phyloP scores from a whole-genome alignment of 2,797 vertebrate genomes.

The Cichlasoma orientale region DNA sequence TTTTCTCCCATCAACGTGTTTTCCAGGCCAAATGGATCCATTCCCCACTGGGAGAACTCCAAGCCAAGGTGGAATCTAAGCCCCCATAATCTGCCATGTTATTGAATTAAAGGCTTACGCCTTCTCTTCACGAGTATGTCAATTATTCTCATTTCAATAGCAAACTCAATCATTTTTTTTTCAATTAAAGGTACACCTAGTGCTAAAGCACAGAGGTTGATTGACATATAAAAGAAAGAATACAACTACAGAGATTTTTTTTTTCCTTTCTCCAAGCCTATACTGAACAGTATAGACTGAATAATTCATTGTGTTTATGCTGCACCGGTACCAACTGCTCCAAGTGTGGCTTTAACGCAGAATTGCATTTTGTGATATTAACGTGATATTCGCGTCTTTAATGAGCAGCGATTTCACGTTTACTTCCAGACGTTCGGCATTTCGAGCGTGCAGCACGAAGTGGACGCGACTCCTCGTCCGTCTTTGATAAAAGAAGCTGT shows the following conservation, averaged over 20 bases:
- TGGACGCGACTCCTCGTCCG: neutral
- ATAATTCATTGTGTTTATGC: conserved; percentile 15
- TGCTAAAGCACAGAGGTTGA: conserved; percentile 38
- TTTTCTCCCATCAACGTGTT: conserved; percentile 47
- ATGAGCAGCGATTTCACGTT: conserved; percentile 9
- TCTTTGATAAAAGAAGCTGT: conserved; percentile 13
- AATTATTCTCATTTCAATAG: conserved; percentile 74
- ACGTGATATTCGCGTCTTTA: neutral
- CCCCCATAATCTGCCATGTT: conserved; percentile 78
- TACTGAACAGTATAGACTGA: neutral
- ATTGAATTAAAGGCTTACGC: conserved; percentile 81
- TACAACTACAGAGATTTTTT: conserved; percentile 4
- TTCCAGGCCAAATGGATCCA: conserved; percentile 72
- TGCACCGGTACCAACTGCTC: neutral
- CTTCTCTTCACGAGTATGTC: conserved; percentile 64
- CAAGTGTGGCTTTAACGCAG: neutral
- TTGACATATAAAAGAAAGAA: conserved; percentile 19
- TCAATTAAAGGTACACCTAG: conserved; percentile 69
- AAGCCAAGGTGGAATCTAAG: conserved; percentile 75
- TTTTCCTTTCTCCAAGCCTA: neutral
- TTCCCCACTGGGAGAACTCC: conserved; percentile 65
- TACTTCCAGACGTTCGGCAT: conserved; percentile 10
- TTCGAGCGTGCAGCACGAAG: conserved; percentile 19
- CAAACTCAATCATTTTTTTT: conserved; percentile 64
- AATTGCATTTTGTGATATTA: conserved; percentile 2